phyloP scores from a whole-genome alignment of 2,888 invertebrate species.

The Tenthredo scrophulariae region DNA sequence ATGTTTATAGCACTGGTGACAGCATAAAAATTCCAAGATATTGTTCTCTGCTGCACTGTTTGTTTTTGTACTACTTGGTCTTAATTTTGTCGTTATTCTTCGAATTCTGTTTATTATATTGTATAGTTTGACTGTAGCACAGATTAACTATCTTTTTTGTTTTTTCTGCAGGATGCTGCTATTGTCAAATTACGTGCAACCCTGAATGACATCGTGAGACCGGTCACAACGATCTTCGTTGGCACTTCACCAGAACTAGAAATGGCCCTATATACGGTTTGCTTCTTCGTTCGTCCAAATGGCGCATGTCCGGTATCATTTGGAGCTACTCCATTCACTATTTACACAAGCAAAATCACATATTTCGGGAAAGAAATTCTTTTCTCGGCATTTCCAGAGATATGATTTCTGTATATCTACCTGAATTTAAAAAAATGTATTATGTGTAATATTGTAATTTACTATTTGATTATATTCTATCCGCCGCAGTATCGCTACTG shows the following conservation, averaged over 20 bases:
- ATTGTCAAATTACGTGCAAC: slow-evolving; percentile 87
- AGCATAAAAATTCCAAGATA: not conserved
- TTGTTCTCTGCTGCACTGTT: not conserved
- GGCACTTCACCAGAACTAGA: slow-evolving; percentile 96
- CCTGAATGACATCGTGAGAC: slow-evolving; percentile 87
- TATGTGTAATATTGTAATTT: slow-evolving; percentile 24
- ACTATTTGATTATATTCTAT: slow-evolving; percentile 25
- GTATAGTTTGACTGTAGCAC: not conserved
- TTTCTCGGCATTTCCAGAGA: slow-evolving; percentile 90
- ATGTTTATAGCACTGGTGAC: not conserved
- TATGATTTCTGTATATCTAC: slow-evolving; percentile 78
- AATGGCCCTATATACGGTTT: slow-evolving; percentile 93
- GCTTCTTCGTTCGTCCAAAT: slow-evolving; percentile 89
- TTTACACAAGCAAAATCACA: slow-evolving; percentile 87
- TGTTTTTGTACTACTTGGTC: not conserved
- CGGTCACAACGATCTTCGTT: slow-evolving; percentile 88
- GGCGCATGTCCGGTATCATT: slow-evolving; percentile 87
- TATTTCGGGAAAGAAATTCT: slow-evolving; percentile 90
- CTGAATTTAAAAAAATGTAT: not conserved
- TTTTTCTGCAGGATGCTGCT: slow-evolving; percentile 85
- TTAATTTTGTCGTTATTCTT: not conserved
- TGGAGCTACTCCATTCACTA: slow-evolving; percentile 85
- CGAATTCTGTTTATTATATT: not conserved
- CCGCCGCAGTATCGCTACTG: not conserved
- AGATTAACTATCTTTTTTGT: slow-evolving; percentile 2